Percentiles rank a stretch among this genome's conserved stretches.
phyloP scores from a whole-genome alignment of 2,797 vertebrate species.

The Capromys pilorides region DNA sequence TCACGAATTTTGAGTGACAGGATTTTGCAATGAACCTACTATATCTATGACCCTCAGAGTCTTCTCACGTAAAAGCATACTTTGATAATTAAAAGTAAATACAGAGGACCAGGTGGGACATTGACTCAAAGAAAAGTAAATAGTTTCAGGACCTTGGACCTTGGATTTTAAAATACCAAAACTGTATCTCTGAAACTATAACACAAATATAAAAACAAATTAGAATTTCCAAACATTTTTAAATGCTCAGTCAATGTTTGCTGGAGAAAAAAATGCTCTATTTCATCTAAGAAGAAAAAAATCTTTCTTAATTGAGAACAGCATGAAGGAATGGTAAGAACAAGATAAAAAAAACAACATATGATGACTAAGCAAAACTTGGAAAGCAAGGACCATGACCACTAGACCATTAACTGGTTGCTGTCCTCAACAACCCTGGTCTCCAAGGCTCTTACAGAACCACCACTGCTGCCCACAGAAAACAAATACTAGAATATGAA shows the following conservation, averaged over 20 bases:
- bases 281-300: constrained; percentile 14
- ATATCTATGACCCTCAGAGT: background rate
- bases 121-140: background rate
- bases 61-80: constrained; percentile 15
- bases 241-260: constrained; percentile 34
- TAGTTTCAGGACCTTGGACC: background rate
- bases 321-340: constrained; percentile 28
- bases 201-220: constrained; percentile 35
- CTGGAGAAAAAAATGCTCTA: constrained; percentile 42
- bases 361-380: background rate
- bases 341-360: constrained; percentile 21
- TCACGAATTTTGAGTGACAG: background rate
- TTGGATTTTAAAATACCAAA: constrained; percentile 56
- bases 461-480: background rate
- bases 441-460: background rate
- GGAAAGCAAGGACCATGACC: background rate
- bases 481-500: background rate
- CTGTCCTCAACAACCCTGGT: background rate
- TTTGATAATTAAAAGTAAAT: constrained; percentile 49
- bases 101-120: background rate
- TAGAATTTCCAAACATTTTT: constrained; percentile 39
- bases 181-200: constrained; percentile 48
- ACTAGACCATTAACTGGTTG: background rate
- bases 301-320: background rate
- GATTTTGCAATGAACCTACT: constrained; percentile 11